Evolutionary conservation across 92 coral and sea anemone species (phyloP).

Genomic region (Palythoa grandiflora): DNA sequence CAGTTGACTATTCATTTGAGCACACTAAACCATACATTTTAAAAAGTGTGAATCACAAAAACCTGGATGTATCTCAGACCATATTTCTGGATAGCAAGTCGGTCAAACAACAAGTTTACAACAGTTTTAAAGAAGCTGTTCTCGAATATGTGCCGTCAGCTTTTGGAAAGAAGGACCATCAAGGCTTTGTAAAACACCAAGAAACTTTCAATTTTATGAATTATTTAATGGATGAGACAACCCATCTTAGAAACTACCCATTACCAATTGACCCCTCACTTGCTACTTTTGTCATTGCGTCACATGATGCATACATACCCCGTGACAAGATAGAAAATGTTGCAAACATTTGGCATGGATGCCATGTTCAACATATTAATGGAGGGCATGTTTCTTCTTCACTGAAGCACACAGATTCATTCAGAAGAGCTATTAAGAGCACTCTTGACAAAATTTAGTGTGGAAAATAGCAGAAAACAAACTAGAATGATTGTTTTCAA

Average conservation of each 20-base stretch:
- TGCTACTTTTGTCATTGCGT: conserved; percentile 86
- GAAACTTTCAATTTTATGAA: conserved; percentile 83
- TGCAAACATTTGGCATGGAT: conserved; percentile 83
- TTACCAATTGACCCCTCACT: conserved; percentile 82
- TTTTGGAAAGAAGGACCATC: conserved; percentile 47
- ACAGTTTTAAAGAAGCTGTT: conserved; percentile 62
- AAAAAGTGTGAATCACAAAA: conserved; percentile 5
- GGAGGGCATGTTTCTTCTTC: conserved; percentile 87
- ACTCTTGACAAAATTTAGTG: conserved; percentile 57
- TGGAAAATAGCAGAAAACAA: not conserved
- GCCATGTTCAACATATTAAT: conserved; percentile 77
- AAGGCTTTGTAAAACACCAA: conserved; percentile 32
- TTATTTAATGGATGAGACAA: conserved; percentile 87
- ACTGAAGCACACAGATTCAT: conserved; percentile 71
- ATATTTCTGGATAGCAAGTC: conserved; percentile 69
- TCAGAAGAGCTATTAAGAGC: conserved; percentile 79
- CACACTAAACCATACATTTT: conserved; percentile 24
- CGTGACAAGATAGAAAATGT: conserved; percentile 75
- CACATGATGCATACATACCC: conserved; percentile 94
- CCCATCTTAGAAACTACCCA: conserved; percentile 87
- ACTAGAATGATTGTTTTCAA: not conserved
- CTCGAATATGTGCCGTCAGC: conserved; percentile 70
- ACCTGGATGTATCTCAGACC: conserved; percentile 59
- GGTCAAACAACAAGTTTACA: conserved; percentile 65
- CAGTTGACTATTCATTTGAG: conserved; percentile 13